Evolutionary conservation across 1,140 invertebrate species (phyloP), one percentile per base, ranked within the genome.

Genomic region (Propsilocerus akamusi): DNA sequence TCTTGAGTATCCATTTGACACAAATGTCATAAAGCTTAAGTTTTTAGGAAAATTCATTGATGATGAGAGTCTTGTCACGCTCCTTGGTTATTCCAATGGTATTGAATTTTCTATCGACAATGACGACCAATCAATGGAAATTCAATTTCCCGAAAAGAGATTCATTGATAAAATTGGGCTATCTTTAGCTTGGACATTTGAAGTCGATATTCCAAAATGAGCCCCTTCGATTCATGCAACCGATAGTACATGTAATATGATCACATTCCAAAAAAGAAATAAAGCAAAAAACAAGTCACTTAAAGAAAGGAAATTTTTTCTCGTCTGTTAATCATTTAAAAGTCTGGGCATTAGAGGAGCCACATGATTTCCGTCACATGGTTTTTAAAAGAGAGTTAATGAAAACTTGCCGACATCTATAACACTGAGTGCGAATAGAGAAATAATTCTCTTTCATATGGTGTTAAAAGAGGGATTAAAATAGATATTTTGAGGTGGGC

Each of bases 1-100:
- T 0, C 47, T 65, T 50, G 56, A 64, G 1, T 65, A 65, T 60
- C 63, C 63, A 0, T 65, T 59, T 20, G 63, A 65, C 25, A 57
- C 53, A 7, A 65, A 64, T 49, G 56, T 56, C 10, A 17, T 65
- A 14, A 55, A 59, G 20, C 56, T 65, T 1, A 54, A 58, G 57
- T 59, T 61, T 0, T 49, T 63, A 6, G 59, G 59, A n/a, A 56
- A 51, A 28, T 51, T 54, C 1, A 22, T 62, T 0, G 56, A 53
- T 7, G 14, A 51, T 2, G 56, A 49, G 14, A 49, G 47, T 1
- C 57, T 58, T 46, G 49, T 61, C 8, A 25, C 56, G 12, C 20
- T 63, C 2, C 51, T 56, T 0, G 61, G 61, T 0, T 48, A 61
- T 17, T 20, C 30, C 1, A 34, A 1, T 0, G 3, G 58, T 0